Percentiles rank a stretch among this genome's conserved stretches.
Evolutionary conservation across 2,113 vertebrate species (phyloP).

Genomic region (Oreochromis niloticus): DNA sequence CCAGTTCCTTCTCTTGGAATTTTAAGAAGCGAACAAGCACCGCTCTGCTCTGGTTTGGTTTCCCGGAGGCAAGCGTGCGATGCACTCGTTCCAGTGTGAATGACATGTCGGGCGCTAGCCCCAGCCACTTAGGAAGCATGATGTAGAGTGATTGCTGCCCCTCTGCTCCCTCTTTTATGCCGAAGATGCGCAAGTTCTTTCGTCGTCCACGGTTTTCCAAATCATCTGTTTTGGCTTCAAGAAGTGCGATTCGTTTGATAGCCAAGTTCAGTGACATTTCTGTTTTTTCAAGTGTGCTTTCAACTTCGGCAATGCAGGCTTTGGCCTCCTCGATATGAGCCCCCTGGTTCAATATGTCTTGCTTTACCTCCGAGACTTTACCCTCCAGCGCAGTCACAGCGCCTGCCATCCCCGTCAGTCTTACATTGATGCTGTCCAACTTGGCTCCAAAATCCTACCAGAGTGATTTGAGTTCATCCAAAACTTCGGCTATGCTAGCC

Average conservation of each 20-base stretch:
- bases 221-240: background rate
- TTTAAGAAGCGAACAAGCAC: background rate
- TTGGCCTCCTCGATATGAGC: background rate
- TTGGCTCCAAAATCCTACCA: no score
- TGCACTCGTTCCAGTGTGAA: background rate
- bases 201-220: background rate
- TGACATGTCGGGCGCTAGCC: accelerated
- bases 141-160: background rate
- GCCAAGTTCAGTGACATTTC: background rate
- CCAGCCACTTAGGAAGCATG: background rate
- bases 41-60: background rate
- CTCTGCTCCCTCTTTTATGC: background rate
- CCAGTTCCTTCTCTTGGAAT: accelerated
- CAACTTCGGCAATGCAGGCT: accelerated
- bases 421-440: background rate
- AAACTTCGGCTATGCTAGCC: background rate
- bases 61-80: accelerated
- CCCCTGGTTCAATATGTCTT: background rate
- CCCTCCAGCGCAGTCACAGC: background rate
- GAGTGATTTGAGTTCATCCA: background rate
- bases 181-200: accelerated
- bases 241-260: accelerated
- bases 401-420: background rate
- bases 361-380: background rate
- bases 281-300: background rate